phyloP scores from a whole-genome alignment of 2,113 vertebrate species.

The Empidonax alnorum region DNA sequence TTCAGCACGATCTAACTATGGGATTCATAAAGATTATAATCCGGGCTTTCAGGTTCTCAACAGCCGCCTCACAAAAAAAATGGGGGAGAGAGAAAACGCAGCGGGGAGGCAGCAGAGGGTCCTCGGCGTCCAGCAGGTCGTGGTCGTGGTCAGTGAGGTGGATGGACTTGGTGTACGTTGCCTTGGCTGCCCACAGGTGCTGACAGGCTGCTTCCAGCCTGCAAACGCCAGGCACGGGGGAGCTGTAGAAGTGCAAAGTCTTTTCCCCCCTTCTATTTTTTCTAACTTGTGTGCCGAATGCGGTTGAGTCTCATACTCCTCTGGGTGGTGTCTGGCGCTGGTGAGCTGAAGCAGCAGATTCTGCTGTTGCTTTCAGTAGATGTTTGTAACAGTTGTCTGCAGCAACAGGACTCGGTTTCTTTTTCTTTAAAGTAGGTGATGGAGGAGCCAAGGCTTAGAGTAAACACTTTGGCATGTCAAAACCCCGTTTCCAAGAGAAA shows the following conservation, averaged over 20 bases:
- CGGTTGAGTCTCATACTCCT: not conserved
- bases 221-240: not conserved
- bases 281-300: not conserved
- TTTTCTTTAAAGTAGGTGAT: conserved; percentile 23
- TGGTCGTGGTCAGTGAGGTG: not conserved
- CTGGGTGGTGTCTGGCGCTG: conserved; percentile 45
- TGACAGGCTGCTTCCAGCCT: not conserved
- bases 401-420: conserved; percentile 17
- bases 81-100: not conserved
- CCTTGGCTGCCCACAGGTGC: not conserved
- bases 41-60: conserved; percentile 71
- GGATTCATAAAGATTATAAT: conserved; percentile 79
- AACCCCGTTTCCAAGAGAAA: conserved; percentile 14
- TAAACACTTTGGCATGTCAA: not conserved
- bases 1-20: conserved; percentile 67
- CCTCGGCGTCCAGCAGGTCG: not conserved
- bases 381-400: conserved; percentile 30
- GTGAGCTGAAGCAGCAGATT: conserved; percentile 55
- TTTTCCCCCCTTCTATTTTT: not conserved
- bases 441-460: not conserved
- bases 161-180: accelerated
- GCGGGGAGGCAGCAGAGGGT: not conserved
- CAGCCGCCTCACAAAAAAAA: conserved; percentile 33
- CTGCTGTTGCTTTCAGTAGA: not conserved
- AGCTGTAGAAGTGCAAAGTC: not conserved